These are phyloP conservation scores for Cossypha polioptera DNA, from an alignment of 2,797 vertebrate species.

Conservation along the genomic window DNA sequence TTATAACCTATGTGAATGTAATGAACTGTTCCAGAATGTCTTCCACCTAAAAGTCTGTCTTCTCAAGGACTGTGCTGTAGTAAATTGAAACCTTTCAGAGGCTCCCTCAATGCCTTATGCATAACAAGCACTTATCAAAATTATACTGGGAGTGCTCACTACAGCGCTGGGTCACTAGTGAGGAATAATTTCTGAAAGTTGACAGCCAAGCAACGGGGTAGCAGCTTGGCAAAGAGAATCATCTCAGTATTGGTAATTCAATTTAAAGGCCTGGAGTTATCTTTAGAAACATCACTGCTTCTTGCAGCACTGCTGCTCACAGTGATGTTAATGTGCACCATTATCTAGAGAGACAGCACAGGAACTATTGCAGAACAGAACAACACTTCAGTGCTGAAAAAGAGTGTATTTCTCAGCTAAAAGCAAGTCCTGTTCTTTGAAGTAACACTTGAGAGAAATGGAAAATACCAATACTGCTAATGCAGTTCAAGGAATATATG, in stretches of 20 bases:
- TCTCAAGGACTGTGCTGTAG: background rate
- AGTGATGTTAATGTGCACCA: background rate
- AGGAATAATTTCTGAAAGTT: constrained; percentile 36
- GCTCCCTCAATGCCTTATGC: background rate
- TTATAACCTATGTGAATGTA: background rate
- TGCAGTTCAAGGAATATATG: background rate
- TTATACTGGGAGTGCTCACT: background rate
- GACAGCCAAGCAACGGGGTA: background rate
- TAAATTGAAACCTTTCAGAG: constrained; percentile 5
- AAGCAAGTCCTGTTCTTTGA: background rate
- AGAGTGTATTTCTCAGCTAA: background rate
- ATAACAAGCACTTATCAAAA: constrained; percentile 14
- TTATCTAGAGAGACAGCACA: constrained; percentile 42
- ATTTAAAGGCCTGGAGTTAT: constrained; percentile 49
- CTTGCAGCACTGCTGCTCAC: background rate
- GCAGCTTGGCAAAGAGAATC: constrained; percentile 28
- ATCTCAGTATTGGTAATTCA: constrained; percentile 23
- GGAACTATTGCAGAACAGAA: background rate
- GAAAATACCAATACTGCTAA: background rate
- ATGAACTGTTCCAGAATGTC: background rate
- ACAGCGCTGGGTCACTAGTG: constrained; percentile 15
- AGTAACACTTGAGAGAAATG: background rate
- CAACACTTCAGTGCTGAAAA: background rate
- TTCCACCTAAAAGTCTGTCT: background rate
- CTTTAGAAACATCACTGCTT: constrained; percentile 48